Percentiles rank a stretch among this genome's conserved stretches.
Conservation (phyloP, 2,888 invertebrate genomes). For the Xanthorhoe designata region DNA sequence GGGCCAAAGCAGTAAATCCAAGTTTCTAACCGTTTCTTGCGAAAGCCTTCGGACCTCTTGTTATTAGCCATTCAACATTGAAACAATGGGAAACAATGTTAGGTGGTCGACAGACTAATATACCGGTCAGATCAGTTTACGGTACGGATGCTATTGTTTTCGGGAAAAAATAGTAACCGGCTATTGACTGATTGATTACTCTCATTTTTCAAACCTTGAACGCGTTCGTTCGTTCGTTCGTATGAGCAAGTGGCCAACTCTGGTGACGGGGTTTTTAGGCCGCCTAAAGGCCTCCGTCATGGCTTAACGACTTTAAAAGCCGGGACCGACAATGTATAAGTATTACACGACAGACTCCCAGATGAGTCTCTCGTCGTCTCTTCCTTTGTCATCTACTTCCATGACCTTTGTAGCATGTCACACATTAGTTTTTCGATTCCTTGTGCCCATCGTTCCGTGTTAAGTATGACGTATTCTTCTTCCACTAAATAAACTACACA, state of each 20-base stretch:
- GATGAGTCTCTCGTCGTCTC: neutral
- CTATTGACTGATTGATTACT: slow-evolving; percentile 40
- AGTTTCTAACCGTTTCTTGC: slow-evolving; percentile 76
- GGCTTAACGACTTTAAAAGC: too few species aligned
- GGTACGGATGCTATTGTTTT: slow-evolving; percentile 60
- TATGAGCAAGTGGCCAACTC: too few species aligned
- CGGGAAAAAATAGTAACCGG: slow-evolving; percentile 50
- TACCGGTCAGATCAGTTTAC: slow-evolving; percentile 58
- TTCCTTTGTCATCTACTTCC: neutral
- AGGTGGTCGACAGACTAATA: slow-evolving; percentile 73
- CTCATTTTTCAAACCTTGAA: slow-evolving; percentile 29
- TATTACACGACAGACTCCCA: neutral
- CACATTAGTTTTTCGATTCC: too few species aligned
- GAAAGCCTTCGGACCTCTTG: slow-evolving; percentile 64
- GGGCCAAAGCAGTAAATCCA: slow-evolving; percentile 56
- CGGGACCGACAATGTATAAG: too few species aligned
- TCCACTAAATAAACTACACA: too few species aligned
- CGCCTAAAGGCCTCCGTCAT: too few species aligned
- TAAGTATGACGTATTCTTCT: too few species aligned
- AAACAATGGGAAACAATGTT: slow-evolving; percentile 71
- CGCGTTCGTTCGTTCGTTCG: too few species aligned
- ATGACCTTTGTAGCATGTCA: neutral
- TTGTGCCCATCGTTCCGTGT: too few species aligned
- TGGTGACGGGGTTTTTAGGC: too few species aligned
- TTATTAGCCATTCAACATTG: slow-evolving; percentile 75